phyloP scores from a whole-genome alignment of 2,888 invertebrate genomes.

The Hypolimnas misippus region DNA sequence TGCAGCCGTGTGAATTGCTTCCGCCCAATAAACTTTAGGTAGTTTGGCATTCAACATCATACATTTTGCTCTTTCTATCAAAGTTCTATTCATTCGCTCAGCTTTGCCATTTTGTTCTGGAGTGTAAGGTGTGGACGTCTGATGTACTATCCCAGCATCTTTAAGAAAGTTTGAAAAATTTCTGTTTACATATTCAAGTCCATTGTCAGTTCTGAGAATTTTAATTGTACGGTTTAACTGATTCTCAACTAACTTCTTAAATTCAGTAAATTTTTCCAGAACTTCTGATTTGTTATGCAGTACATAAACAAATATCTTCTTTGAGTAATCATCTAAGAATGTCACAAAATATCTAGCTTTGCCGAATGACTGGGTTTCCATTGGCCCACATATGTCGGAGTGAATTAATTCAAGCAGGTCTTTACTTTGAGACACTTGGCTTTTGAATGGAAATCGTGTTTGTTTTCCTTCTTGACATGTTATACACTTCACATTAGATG shows the following conservation, averaged over 20 bases:
- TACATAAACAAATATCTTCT: conserved; percentile 31
- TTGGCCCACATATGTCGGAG: conserved; percentile 34
- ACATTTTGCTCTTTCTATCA: conserved; percentile 34
- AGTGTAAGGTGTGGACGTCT: conserved; percentile 46
- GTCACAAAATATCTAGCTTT: conserved; percentile 34
- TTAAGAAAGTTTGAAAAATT: conserved; percentile 43
- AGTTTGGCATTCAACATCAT: conserved; percentile 31
- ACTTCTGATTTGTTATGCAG: conserved; percentile 28
- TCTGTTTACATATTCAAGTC: conserved; percentile 32
- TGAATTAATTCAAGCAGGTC: conserved; percentile 42
- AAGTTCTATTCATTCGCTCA: conserved; percentile 46
- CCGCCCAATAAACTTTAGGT: conserved; percentile 48
- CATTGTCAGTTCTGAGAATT: conserved; percentile 37
- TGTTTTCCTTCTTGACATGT: conserved; percentile 40
- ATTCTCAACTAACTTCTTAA: conserved; percentile 38
- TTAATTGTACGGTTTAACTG: conserved; percentile 33
- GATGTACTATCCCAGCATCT: conserved; percentile 47
- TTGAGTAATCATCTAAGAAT: conserved; percentile 37
- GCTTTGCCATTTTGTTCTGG: conserved; percentile 54
- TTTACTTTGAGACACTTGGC: conserved; percentile 37
- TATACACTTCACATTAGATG: conserved; percentile 22
- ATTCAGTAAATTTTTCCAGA: conserved; percentile 28
- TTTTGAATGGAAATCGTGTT: conserved; percentile 29
- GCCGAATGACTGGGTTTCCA: neutral
- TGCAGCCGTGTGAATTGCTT: conserved; percentile 46